Evolutionary conservation across 2,797 vertebrate genomes (phyloP).

Genomic region (Oreonectes daqikongensis): DNA sequence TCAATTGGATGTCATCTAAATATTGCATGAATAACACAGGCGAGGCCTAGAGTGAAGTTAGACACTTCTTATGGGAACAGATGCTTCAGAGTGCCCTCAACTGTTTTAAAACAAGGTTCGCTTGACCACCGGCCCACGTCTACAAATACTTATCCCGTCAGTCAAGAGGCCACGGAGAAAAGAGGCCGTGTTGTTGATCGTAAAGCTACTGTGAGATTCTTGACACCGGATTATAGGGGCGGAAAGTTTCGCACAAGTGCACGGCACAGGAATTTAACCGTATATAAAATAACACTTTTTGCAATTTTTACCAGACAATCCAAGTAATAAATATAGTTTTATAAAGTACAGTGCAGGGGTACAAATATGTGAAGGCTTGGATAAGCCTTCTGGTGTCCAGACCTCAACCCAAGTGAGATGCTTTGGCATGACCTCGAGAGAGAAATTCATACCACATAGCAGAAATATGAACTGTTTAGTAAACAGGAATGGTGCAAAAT

Average conservation of each 20-base stretch:
- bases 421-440: slow-evolving; percentile 30
- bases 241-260: background rate
- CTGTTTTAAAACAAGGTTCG: slow-evolving; percentile 65
- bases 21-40: slow-evolving; percentile 77
- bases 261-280: background rate
- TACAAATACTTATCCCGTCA: slow-evolving; percentile 41
- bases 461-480: slow-evolving; percentile 11
- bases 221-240: background rate
- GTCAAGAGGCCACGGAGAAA: slow-evolving; percentile 45
- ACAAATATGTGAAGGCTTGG: background rate
- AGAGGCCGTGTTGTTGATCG: slow-evolving; percentile 9
- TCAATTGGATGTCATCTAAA: slow-evolving; percentile 71
- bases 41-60: slow-evolving; percentile 68
- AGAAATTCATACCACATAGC: slow-evolving; percentile 4
- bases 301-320: background rate
- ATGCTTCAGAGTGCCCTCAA: slow-evolving; percentile 67
- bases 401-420: slow-evolving; percentile 14
- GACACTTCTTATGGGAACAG: slow-evolving; percentile 71
- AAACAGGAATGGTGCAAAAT: slow-evolving; percentile 22
- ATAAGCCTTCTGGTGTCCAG: slow-evolving; percentile 23
- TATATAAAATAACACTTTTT: background rate
- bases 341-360: background rate
- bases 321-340: background rate
- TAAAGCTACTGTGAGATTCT: background rate
- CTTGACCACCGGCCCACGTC: slow-evolving; percentile 53